Base-by-base conservation (phyloP, 2,888 invertebrate species). In the Cantharis nigra region DNA sequence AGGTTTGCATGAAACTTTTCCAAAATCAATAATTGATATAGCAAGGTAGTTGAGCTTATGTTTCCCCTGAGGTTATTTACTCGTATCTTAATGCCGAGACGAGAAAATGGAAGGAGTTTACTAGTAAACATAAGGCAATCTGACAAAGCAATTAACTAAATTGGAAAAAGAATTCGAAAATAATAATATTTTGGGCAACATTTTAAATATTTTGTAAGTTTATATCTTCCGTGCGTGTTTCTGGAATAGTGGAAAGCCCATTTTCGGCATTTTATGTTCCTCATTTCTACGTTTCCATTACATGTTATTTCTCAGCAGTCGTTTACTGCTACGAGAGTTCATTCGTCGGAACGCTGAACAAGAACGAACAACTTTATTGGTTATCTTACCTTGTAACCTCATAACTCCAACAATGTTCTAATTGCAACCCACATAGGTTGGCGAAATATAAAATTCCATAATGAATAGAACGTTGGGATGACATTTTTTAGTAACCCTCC, bases 321-420 rank as follows among this genome's bases (percentile, higher is more conserved):
- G 76, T 80, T 79, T 80, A 69, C 78, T 75, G 64, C 71, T 72
- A 63, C 75, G 69, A 73, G 63, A 76, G 75, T 79, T 77, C 79
- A 75, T 78, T 76, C 80, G 77, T 76, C 76, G 79, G 80, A 79
- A 80, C 80, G 77, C 63, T 75, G 77, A 79, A 77, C 78, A 80
- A 74, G 76, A 72, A 77, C 23, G 71, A 70, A 74, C 76, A 78
- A 76, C 75, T 77, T 80, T 80, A 80, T 77, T 65, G 77, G 76
- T 73, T 78, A 76, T 78, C 73, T 69, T 74, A 30, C 72, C 49
- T 33, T 62, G 49, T 49, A 49, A 23, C 33, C 62, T 70, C 62
- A 18, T 62, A 70, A 18, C 18, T 49, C n/a, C 13, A 9, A 23
- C 20, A 33, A 70, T 14, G 23, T 70, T 67, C 23, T 67, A 67